A percentile compares a stretch with the other conserved stretches of the same genome.
Conservation (phyloP, 2,888 invertebrate species). For the Zeuzera pyrina region DNA sequence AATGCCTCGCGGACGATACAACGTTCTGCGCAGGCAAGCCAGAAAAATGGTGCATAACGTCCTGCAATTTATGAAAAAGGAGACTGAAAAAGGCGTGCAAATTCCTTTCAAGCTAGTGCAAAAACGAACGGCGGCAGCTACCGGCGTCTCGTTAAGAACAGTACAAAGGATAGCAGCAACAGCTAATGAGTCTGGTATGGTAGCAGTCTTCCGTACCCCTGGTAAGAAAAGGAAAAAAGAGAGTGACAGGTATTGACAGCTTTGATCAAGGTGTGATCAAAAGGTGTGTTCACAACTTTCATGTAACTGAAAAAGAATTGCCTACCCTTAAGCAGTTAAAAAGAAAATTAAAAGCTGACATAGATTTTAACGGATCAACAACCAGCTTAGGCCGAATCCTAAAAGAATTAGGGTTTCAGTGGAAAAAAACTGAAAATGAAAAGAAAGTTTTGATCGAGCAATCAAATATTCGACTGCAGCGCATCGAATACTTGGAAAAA, state of each 20-base stretch:
- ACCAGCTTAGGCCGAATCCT: slow-evolving; percentile 14
- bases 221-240: slow-evolving; percentile 16
- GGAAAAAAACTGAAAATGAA: neutral
- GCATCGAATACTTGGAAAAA: slow-evolving; percentile 6
- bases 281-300: slow-evolving; percentile 26
- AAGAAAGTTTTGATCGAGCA: neutral
- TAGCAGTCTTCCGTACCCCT: slow-evolving; percentile 19
- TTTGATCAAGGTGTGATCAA: slow-evolving; percentile 25
- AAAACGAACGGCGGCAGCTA: no score
- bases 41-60: no score
- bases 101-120: no score
- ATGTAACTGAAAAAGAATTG: slow-evolving; percentile 21
- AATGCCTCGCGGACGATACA: no score
- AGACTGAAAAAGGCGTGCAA: no score
- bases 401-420: slow-evolving; percentile 6
- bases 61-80: no score
- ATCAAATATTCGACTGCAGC: neutral
- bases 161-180: slow-evolving; percentile 9
- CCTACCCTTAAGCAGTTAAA: slow-evolving; percentile 17
- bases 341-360: slow-evolving; percentile 9
- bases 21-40: no score
- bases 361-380: slow-evolving; percentile 15
- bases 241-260: slow-evolving; percentile 20
- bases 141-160: no score
- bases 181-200: slow-evolving; percentile 9